Evolutionary conservation across 2,113 vertebrate genomes (phyloP), one percentile per base, ranked within the genome.

Genomic region (Sinosuthora webbiana): DNA sequence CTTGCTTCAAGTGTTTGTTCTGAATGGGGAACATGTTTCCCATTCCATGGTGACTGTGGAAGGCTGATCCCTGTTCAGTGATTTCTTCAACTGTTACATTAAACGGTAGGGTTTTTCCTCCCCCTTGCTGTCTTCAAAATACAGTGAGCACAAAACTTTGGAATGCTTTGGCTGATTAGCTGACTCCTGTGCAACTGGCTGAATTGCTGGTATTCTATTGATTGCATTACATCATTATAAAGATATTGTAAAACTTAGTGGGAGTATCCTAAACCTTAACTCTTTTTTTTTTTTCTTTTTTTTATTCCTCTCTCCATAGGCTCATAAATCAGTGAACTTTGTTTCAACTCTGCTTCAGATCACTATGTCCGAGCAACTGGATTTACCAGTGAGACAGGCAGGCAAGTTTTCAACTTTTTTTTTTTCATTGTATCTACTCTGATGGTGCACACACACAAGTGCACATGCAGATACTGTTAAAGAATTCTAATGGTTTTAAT

Each of bases 311-410:
- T 94, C 89, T 95, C 97, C 90, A 47, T 97, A 99, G 99, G 98
- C 98, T 97, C 99, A 99, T 96, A 98, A 98, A 81, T 99, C 99
- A 95, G 98, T 99, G 96, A 99, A 99, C 98, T 99, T 99, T 98
- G 98, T 99, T 97, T 99, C 99, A 90, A 98, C 99, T 77, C 97
- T 99, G 97, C 99, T 99, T 96, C 99, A 99, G 94, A 98, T 99
- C 95, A 99, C 99, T 95, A 99, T 99, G 99, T 99, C 99, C 13
- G 99, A 99, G 86, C 99, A 99, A 96, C 98, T 99, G 98, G 99
- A 99, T 98, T 98, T 99, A 98, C 99, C 99, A 91, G 99, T 99
- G 94, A 98, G 99, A 95, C 99, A 99, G 98, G 99, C 99, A 99
- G 99, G 99, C 99, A 98, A 98, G 98, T 97, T 91, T 95, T 89